phyloP scores from a whole-genome alignment of 2,113 vertebrate genomes.

The Melanerpes aurifrons region DNA sequence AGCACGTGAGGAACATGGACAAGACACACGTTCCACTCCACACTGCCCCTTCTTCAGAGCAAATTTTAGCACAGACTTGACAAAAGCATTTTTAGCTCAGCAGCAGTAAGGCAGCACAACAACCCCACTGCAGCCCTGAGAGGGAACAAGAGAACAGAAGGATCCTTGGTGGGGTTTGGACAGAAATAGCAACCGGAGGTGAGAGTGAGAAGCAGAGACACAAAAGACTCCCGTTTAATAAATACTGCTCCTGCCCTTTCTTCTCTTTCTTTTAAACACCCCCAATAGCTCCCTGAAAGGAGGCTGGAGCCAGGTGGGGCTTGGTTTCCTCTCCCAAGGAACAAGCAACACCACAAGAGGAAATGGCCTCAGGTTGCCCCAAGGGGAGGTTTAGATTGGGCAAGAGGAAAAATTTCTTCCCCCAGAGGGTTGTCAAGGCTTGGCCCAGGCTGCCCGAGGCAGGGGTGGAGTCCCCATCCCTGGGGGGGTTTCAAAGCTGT shows the following conservation, averaged over 20 bases:
- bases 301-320: no score
- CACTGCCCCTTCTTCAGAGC: background rate
- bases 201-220: constrained; percentile 25
- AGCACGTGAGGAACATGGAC: background rate
- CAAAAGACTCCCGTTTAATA: constrained; percentile 27
- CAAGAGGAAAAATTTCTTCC: no score
- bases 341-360: no score
- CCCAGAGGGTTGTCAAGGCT: no score
- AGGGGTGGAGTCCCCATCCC: no score
- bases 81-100: background rate
- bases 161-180: background rate
- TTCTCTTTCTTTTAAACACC: background rate
- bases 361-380: no score
- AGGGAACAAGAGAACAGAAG: background rate
- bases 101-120: background rate
- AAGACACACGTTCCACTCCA: background rate
- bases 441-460: no score
- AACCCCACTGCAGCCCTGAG: background rate
- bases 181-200: constrained; percentile 31
- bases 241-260: background rate
- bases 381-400: no score
- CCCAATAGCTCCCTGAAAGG: no score
- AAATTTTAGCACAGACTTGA: background rate
- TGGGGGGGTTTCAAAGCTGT: no score
- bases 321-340: no score